Evolutionary conservation across 2,113 vertebrate genomes (phyloP).

Genomic region (Symphodus melops): DNA sequence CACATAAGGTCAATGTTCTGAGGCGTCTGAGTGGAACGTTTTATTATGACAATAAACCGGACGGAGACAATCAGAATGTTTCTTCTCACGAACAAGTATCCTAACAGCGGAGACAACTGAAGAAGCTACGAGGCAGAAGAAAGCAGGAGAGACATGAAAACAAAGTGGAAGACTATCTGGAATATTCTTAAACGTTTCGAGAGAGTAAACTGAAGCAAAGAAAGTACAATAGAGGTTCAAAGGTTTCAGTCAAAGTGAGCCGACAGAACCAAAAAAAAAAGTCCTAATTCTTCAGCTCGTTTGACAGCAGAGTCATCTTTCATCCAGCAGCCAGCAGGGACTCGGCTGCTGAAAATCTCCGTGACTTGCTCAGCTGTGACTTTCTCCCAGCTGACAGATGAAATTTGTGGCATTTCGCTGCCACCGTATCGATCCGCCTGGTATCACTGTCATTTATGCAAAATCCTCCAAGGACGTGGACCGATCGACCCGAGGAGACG

Average conservation of each 20-base stretch:
- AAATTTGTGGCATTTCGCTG: slow-evolving; percentile 46
- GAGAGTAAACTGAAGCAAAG: not conserved
- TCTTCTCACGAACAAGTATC: not conserved
- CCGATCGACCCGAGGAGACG: slow-evolving; percentile 47
- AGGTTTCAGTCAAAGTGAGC: slow-evolving; percentile 19
- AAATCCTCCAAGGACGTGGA: slow-evolving; percentile 53
- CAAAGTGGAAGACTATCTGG: not conserved
- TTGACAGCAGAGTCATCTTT: slow-evolving; percentile 44
- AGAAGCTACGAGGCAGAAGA: not conserved
- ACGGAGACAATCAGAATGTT: not conserved
- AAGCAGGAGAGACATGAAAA: not conserved
- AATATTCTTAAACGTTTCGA: not conserved
- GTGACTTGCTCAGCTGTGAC: slow-evolving; percentile 53
- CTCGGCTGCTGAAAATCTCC: slow-evolving; percentile 1
- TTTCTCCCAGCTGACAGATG: slow-evolving; percentile 48
- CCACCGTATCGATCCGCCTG: slow-evolving; percentile 54
- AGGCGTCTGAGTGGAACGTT: too few species aligned
- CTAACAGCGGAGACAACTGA: not conserved
- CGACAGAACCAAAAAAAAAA: slow-evolving; percentile 11
- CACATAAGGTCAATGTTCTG: too few species aligned
- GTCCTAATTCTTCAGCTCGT: slow-evolving; percentile 1
- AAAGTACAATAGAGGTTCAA: slow-evolving; percentile 4
- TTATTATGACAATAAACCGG: too few species aligned
- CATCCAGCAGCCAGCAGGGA: slow-evolving; percentile 24
- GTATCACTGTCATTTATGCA: slow-evolving; percentile 57